phyloP scores from a whole-genome alignment of 2,797 vertebrate genomes.

The Acanthiza pusilla region DNA sequence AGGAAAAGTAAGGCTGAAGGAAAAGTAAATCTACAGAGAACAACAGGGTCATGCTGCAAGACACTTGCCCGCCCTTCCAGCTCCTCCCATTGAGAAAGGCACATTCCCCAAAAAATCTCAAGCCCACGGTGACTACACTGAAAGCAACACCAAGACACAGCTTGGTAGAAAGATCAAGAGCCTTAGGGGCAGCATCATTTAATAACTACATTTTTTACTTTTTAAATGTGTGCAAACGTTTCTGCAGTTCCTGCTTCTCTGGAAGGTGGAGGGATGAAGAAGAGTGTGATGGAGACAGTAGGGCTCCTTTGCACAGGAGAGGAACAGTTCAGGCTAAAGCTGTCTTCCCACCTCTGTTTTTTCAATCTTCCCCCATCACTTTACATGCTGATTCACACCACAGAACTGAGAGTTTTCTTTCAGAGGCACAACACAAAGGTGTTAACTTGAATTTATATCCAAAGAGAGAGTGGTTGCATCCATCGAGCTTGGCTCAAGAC shows the following conservation, averaged over 20 bases:
- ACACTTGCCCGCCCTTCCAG: neutral
- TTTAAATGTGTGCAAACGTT: neutral
- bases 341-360: neutral
- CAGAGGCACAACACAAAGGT: neutral
- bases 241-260: neutral
- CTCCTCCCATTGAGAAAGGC: neutral
- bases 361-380: neutral
- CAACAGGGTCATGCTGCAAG: neutral
- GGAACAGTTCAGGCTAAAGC: neutral
- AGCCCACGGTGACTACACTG: neutral
- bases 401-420: neutral
- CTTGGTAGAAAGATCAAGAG: neutral
- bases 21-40: neutral
- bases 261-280: neutral
- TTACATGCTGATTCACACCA: neutral
- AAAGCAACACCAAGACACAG: neutral
- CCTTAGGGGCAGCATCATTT: neutral
- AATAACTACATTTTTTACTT: neutral
- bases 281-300: rapidly evolving
- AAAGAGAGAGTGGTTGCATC: neutral
- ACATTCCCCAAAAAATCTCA: neutral
- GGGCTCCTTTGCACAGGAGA: neutral
- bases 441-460: neutral
- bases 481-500: neutral
- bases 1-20: neutral